A percentile compares a stretch with the other conserved stretches of the same genome.
Conservation (phyloP, 2,797 vertebrate species). For the Phoebastria nigripes region DNA sequence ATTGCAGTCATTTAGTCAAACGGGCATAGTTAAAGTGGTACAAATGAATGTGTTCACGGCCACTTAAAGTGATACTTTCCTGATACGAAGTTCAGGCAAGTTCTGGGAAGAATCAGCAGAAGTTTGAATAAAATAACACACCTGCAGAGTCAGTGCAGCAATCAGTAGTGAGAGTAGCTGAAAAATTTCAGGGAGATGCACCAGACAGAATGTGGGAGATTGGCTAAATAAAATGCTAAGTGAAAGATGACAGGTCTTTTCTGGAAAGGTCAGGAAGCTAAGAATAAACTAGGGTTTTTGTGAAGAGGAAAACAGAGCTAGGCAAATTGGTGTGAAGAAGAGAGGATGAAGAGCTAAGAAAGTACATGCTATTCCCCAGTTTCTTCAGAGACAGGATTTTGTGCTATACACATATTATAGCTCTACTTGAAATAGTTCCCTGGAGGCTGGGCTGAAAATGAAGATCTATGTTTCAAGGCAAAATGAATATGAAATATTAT, state of each 20-base stretch:
- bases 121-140: background rate
- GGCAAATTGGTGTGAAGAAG: slow-evolving; percentile 28
- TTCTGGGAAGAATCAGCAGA: background rate
- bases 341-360: background rate
- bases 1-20: background rate
- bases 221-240: background rate
- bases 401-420: background rate
- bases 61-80: background rate
- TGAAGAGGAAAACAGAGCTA: background rate
- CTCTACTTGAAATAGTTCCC: background rate
- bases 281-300: slow-evolving; percentile 13
- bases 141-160: background rate
- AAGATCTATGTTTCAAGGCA: background rate
- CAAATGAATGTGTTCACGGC: background rate
- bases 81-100: background rate
- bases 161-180: background rate
- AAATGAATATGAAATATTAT: slow-evolving; percentile 7
- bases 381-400: background rate
- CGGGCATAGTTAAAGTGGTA: background rate
- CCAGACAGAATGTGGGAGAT: background rate
- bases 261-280: slow-evolving; percentile 44
- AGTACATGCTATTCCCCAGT: background rate
- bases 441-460: background rate
- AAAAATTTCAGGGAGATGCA: background rate
- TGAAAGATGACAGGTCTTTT: background rate